phyloP scores from a whole-genome alignment of 2,113 vertebrate species.

The Gasterosteus nipponicus region DNA sequence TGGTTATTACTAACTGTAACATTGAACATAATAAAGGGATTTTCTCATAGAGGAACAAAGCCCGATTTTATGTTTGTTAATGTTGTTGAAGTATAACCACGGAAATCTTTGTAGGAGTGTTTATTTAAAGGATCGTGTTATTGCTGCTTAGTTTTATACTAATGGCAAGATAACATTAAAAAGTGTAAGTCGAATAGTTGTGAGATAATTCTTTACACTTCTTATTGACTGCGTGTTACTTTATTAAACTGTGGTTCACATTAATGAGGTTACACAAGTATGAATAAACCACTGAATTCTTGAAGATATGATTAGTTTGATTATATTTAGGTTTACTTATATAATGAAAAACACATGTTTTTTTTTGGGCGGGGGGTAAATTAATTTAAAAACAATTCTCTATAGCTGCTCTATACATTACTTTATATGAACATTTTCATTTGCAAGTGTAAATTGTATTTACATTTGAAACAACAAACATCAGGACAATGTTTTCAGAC shows the following conservation, averaged over 20 bases:
- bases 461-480: slow-evolving; percentile 21
- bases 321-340: slow-evolving; percentile 16
- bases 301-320: not conserved
- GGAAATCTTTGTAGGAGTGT: slow-evolving; percentile 38
- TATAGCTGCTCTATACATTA: not conserved
- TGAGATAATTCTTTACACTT: not conserved
- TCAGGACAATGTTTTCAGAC: not conserved
- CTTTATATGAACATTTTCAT: slow-evolving; percentile 17
- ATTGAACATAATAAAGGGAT: slow-evolving; percentile 38
- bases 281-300: not conserved
- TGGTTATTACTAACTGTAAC: slow-evolving; percentile 25
- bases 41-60: slow-evolving; percentile 47
- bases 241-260: not conserved
- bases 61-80: slow-evolving; percentile 61
- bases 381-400: too few species aligned
- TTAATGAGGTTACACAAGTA: slow-evolving; percentile 1
- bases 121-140: slow-evolving; percentile 23
- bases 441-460: not conserved
- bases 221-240: not conserved
- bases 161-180: not conserved
- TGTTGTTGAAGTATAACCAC: slow-evolving; percentile 50
- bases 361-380: too few species aligned
- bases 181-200: not conserved
- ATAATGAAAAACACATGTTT: not conserved
- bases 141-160: not conserved